These are phyloP conservation scores for Lycocerus yunnanus DNA, from an alignment of 2,888 invertebrate species.

Conservation along the genomic window DNA sequence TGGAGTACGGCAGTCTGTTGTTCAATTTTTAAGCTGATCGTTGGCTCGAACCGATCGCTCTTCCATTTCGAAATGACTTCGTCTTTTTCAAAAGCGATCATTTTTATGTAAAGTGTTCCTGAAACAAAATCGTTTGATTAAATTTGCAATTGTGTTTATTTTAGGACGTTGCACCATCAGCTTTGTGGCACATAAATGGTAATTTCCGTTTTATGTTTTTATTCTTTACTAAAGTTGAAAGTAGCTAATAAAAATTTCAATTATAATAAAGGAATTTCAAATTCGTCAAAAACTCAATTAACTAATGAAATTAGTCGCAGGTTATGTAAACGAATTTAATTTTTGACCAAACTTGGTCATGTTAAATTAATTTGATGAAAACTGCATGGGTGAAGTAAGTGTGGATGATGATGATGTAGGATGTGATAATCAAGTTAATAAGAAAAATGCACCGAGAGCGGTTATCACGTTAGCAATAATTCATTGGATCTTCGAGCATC, in stretches of 20 bases:
- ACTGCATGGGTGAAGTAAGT: neutral
- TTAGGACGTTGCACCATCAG: conserved; percentile 14
- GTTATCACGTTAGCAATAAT: neutral
- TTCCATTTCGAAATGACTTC: conserved; percentile 63
- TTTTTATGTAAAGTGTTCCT: conserved; percentile 78
- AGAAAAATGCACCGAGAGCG: neutral
- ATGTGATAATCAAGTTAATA: neutral
- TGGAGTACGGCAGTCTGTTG: conserved; percentile 67
- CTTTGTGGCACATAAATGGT: conserved; percentile 1
- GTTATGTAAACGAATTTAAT: neutral
- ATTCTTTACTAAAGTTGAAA: conserved; percentile 3
- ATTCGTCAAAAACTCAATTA: neutral
- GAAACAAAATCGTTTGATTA: conserved; percentile 41
- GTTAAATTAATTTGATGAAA: neutral
- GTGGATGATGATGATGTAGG: neutral
- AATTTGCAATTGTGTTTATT: conserved; percentile 3
- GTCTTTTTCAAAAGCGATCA: conserved; percentile 71
- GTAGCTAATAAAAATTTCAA: neutral
- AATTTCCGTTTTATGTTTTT: conserved; percentile 10
- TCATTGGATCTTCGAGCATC: neutral
- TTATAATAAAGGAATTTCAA: neutral
- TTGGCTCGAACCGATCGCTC: conserved; percentile 73
- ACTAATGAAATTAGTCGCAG: neutral
- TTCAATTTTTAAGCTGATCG: conserved; percentile 78
- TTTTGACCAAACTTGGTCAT: neutral